Percentiles rank a stretch among this genome's conserved stretches.
These are phyloP conservation scores for Drosophila multiciliata DNA, from an alignment of 2,888 invertebrate species.

Conservation along the genomic window DNA sequence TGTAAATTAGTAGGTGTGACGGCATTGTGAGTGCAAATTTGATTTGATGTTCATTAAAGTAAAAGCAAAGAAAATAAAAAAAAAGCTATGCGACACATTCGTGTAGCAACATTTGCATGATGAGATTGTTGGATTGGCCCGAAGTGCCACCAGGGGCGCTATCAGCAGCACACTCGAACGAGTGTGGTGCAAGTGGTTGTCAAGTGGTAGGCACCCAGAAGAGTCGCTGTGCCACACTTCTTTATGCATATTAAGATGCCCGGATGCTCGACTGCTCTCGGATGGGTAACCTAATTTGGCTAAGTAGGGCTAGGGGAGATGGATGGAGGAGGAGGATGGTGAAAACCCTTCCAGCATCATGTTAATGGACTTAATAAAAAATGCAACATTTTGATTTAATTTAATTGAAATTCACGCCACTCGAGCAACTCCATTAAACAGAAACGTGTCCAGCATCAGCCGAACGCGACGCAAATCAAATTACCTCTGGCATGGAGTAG, in stretches of 20 bases:
- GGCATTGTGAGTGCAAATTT: constrained; percentile 47
- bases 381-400: constrained; percentile 82
- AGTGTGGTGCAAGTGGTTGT: constrained; percentile 40
- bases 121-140: constrained; percentile 11
- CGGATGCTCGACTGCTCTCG: constrained; percentile 27
- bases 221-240: constrained; percentile 60
- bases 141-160: constrained; percentile 36
- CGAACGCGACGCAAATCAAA: constrained; percentile 73
- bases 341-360: constrained; percentile 59
- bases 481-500: constrained; percentile 58
- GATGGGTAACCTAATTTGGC: constrained; percentile 75
- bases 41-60: constrained; percentile 58
- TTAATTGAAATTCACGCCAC: constrained; percentile 84
- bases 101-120: constrained; percentile 22
- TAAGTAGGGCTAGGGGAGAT: constrained; percentile 43
- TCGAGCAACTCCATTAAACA: constrained; percentile 84
- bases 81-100: constrained; percentile 10
- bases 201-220: constrained; percentile 62
- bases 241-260: constrained; percentile 73
- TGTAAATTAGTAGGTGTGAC: constrained; percentile 46
- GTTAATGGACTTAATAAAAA: constrained; percentile 80
- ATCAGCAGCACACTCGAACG: constrained; percentile 40
- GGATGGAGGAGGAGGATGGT: not conserved
- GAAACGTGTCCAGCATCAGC: constrained; percentile 81
- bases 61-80: constrained; percentile 12